phyloP scores from a whole-genome alignment of 2,113 vertebrate species.

The Barnardius zonarius region DNA sequence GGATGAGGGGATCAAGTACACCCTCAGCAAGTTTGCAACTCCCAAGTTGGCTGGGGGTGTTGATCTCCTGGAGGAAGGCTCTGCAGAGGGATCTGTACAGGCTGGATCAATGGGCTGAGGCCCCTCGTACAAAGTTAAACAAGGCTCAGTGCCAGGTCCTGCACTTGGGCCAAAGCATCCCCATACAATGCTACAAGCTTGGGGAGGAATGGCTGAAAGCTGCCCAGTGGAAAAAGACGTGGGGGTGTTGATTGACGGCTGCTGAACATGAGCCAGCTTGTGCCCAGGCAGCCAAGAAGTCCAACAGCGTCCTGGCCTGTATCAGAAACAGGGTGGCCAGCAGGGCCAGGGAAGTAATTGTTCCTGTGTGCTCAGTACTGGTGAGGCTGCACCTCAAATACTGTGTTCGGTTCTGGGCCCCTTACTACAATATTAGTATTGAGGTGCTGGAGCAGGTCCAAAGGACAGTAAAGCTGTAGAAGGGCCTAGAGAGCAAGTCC shows the following conservation, averaged over 20 bases:
- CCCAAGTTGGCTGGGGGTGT: background rate
- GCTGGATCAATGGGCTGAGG: background rate
- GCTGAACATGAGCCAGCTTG: background rate
- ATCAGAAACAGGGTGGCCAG: background rate
- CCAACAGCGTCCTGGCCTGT: background rate
- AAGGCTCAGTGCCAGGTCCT: background rate
- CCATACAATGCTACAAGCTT: background rate
- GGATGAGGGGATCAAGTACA: too few relatives aligned
- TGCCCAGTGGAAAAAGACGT: background rate
- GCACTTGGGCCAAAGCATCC: background rate
- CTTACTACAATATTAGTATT: too few relatives aligned
- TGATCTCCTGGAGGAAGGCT: background rate
- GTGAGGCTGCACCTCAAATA: accelerated
- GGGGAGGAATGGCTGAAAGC: background rate
- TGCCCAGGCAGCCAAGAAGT: background rate
- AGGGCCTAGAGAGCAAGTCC: background rate
- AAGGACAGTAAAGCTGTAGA: background rate
- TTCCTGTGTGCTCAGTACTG: accelerated
- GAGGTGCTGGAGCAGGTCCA: background rate
- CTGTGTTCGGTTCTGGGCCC: background rate
- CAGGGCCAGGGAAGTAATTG: background rate
- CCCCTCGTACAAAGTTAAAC: background rate
- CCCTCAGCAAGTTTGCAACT: background rate
- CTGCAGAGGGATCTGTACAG: background rate
- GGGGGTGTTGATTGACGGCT: accelerated